Evolutionary conservation across 2,888 invertebrate species (phyloP).

Genomic region (Stramonita haemastoma): DNA sequence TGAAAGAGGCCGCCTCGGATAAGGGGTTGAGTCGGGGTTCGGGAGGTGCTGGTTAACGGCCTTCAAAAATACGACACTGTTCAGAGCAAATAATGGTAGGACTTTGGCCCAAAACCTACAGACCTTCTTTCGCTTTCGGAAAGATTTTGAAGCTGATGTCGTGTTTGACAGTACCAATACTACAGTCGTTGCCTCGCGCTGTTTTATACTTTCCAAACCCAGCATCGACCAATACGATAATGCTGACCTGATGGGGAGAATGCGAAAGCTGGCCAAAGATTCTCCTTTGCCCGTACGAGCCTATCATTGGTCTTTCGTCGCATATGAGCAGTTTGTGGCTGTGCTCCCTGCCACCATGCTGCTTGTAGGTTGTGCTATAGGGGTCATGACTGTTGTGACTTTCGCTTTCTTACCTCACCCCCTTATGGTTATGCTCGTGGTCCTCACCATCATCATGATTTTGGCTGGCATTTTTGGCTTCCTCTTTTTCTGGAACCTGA

Average conservation of each 20-base stretch:
- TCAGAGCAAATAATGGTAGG: constrained; percentile 26
- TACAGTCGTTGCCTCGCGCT: constrained; percentile 85
- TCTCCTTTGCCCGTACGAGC: constrained; percentile 58
- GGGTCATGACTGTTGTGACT: constrained; percentile 66
- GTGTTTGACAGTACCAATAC: constrained; percentile 49
- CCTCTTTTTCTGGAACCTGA: constrained; percentile 63
- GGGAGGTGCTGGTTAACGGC: constrained; percentile 48
- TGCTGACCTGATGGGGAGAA: constrained; percentile 61
- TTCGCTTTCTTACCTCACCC: constrained; percentile 69
- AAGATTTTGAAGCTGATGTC: constrained; percentile 50
- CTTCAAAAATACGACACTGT: constrained; percentile 30
- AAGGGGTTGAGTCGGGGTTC: constrained; percentile 16
- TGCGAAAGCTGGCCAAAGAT: constrained; percentile 60
- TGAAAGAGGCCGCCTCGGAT: constrained; percentile 34
- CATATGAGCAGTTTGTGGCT: constrained; percentile 67
- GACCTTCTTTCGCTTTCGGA: constrained; percentile 35
- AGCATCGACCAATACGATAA: constrained; percentile 85
- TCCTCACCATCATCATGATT: constrained; percentile 65
- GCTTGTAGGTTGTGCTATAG: constrained; percentile 65
- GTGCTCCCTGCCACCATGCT: constrained; percentile 67
- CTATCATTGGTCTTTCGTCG: constrained; percentile 63
- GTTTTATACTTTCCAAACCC: constrained; percentile 78
- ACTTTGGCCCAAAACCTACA: constrained; percentile 44
- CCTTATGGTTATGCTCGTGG: constrained; percentile 63
- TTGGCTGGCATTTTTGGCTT: constrained; percentile 69